Conservation (phyloP, 2,113 vertebrate genomes). For the Sterrhoptilus dennistouni region DNA sequence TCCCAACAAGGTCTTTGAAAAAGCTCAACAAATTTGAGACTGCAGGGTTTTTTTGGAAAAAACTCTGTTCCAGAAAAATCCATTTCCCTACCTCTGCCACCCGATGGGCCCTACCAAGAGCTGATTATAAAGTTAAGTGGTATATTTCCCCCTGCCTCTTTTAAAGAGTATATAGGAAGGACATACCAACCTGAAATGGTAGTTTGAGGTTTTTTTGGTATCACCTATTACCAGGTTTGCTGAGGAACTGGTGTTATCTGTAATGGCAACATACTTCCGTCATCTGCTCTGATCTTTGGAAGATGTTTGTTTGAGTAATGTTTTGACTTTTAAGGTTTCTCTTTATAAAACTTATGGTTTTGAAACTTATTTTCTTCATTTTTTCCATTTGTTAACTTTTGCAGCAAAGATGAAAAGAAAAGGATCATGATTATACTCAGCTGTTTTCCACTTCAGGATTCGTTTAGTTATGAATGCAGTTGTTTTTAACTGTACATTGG, state of each 20-base stretch:
- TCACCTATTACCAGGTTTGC: neutral
- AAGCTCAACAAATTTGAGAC: neutral
- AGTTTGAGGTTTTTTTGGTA: neutral
- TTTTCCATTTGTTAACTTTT: neutral
- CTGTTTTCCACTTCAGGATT: conserved; percentile 16
- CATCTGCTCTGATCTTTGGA: neutral
- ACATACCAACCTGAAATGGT: neutral
- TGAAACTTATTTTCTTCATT: neutral
- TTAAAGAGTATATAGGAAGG: neutral
- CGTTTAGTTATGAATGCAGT: neutral
- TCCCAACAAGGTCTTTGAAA: neutral
- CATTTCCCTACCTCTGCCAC: neutral
- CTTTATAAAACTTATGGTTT: neutral
- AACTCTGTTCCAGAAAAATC: neutral
- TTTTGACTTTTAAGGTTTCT: neutral
- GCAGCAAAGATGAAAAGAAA: neutral
- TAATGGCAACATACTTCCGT: neutral
- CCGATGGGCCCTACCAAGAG: neutral
- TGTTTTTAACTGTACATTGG: neutral
- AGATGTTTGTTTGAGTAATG: neutral
- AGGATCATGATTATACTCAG: neutral
- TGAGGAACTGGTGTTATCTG: neutral
- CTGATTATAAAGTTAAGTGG: neutral
- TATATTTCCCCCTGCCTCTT: neutral
- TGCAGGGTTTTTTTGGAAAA: neutral